Evolutionary conservation across 2,113 vertebrate species (phyloP), one percentile per base, ranked within the genome.

Genomic region (Centrocercus urophasianus): DNA sequence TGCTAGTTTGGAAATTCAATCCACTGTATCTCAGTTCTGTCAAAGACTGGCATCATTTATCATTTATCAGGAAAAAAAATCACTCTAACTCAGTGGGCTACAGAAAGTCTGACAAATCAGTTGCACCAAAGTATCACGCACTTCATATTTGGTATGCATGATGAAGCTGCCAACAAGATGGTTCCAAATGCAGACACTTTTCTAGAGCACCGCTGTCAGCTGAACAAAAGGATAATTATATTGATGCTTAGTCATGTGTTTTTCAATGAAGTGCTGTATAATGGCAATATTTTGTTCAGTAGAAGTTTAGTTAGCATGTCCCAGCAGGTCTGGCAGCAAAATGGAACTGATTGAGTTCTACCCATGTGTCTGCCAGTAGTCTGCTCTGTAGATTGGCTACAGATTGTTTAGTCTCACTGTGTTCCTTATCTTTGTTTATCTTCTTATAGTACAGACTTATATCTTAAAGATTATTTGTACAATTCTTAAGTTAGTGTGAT

Each of bases 281-380:
- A 3, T 28, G 69, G 11, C 18, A 43, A 12, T 18, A 13, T 9
- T 75, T 72, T 54, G 52, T 54, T 28, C 52, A 28, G 14, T 47
- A 40, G 18, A 64, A 45, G 6, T 75, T 70, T 42, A 60, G 24
- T 2, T 17, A 67, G 45, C 19, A 19, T 13, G 8, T 8, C 17
- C 4, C 15, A 82, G 11, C 0, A 1, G 6, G 8, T 38, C 34
- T 63, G 10, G 3, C 13, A 1, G 0, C 40, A 28, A n/a, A 54
- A 11, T 40, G 60, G n/a, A 73, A 76, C 64, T 67, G 45, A 10
- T 40, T 8, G 48, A 64, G 8, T 60, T 87, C 17, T 15, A 27
- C 19, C 19, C 30, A 24, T 0, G 0, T 47, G 7, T 74, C 40
- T 75, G 20, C 6, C 32, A 72, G 11, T 32, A 64, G 72, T 2